Base-by-base conservation (phyloP, 2,113 vertebrate genomes). In the Triplophysa siluroides region DNA sequence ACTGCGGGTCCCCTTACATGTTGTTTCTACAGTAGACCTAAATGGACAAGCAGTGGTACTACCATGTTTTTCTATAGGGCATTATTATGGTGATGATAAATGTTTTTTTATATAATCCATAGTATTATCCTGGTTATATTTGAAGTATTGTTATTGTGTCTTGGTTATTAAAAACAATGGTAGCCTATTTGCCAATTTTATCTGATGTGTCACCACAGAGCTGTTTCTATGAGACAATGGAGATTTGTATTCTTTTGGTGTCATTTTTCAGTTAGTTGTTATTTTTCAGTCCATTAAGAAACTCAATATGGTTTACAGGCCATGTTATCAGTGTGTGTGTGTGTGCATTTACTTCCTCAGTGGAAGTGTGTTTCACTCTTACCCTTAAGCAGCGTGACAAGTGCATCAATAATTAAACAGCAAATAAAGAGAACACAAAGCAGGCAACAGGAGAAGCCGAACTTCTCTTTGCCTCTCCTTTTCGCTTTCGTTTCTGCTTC, bases 381-480 rank as follows among this genome's bases (percentile, higher is more conserved):
- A 16, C 85, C 81, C 84, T 86, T 85, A 76, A 81, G 85, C 79
- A 75, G 82, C 38, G 83, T 88, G 78, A 81, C 67, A 60, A 69
- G 56, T 73, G 26, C 83, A 88, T 91, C 83, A 92, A 90, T 91
- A 88, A 91, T 92, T 90, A 81, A 92, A 73, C 78, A 9, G 54
- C 68, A 86, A 86, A 86, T 81, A 71, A 87, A 61, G 82, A n/a
- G 87, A 86, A 83, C 80, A 81, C 84, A 72, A 78, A 77, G 54
- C 78, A 16, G 52, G n/a, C 24, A 24, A 52, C 4, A 9, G 47
- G 50, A 75, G 33, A 77, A 68, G 67, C 67, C 19, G 38, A 69
- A 75, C 21, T 12, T 45, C 70, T 66, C 19, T 65, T 41, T 76
- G 18, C 41, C 50, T 72, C 45, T 80, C 73, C 38, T 64, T 84